A percentile compares a stretch with the other conserved stretches of the same genome.
Conservation (phyloP, 2,797 vertebrate genomes). For the Bovichtus variegatus region DNA sequence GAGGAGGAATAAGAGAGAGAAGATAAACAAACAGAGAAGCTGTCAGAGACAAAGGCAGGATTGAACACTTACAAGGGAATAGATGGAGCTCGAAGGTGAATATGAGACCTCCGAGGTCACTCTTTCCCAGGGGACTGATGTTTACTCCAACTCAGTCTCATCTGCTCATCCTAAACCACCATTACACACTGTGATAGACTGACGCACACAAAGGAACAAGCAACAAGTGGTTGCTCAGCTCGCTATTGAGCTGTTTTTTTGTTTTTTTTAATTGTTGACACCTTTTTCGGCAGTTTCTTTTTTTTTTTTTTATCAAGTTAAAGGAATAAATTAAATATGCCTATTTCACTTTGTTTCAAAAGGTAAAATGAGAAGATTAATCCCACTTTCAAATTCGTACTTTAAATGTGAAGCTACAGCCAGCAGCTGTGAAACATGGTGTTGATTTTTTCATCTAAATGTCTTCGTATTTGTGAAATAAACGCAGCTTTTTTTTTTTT, state of each 20-base stretch:
- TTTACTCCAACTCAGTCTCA: conserved; percentile 75
- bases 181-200: conserved; percentile 43
- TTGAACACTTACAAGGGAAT: conserved; percentile 73
- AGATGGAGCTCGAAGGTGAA: conserved; percentile 68
- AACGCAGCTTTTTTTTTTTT: too few relatives aligned
- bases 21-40: conserved; percentile 81
- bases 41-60: conserved; percentile 74
- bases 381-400: too few relatives aligned
- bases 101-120: conserved; percentile 74
- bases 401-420: too few relatives aligned
- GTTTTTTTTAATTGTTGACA: not conserved
- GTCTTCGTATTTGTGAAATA: too few relatives aligned
- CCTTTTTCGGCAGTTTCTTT: too few relatives aligned
- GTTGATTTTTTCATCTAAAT: too few relatives aligned
- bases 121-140: conserved; percentile 73
- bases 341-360: not conserved
- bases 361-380: not conserved
- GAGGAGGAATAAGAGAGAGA: conserved; percentile 58
- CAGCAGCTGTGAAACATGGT: too few relatives aligned
- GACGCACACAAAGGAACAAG: conserved; percentile 22
- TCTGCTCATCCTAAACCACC: conserved; percentile 70
- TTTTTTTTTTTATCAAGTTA: not conserved
- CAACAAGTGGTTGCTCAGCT: conserved; percentile 43
- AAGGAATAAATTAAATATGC: not conserved
- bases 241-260: not conserved